phyloP scores from a whole-genome alignment of 2,797 vertebrate species.

The Lithobates sylvaticus region DNA sequence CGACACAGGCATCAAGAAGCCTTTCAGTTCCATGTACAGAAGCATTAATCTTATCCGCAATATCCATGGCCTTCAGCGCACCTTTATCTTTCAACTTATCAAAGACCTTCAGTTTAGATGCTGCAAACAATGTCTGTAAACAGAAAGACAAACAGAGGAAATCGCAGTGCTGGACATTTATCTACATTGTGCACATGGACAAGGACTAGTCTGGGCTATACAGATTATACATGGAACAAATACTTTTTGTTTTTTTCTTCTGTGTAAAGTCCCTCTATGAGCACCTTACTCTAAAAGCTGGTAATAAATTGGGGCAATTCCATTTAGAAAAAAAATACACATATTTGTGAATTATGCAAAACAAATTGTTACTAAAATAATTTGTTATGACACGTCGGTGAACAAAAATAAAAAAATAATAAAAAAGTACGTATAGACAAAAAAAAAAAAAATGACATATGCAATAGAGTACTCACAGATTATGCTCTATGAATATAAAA shows the following conservation, averaged over 20 bases:
- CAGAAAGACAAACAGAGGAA: constrained; percentile 35
- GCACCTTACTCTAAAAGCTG: too few species aligned
- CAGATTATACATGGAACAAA: not conserved
- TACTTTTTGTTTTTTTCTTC: not conserved
- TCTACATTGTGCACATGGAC: constrained; percentile 1
- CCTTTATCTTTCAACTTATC: constrained; percentile 79
- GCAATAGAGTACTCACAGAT: too few species aligned
- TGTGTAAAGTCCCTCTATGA: too few species aligned
- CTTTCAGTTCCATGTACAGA: constrained; percentile 78
- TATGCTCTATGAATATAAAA: too few species aligned
- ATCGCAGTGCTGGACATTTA: constrained; percentile 44
- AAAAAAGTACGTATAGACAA: too few species aligned
- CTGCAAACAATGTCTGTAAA: constrained; percentile 85
- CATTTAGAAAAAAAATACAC: too few species aligned
- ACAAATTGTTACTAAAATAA: too few species aligned
- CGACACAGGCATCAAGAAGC: constrained; percentile 86
- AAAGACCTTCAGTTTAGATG: constrained; percentile 86
- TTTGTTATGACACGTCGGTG: too few species aligned
- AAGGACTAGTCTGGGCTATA: constrained; percentile 22
- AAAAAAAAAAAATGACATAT: too few species aligned
- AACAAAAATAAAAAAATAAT: too few species aligned
- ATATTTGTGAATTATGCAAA: too few species aligned
- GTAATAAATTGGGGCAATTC: too few species aligned
- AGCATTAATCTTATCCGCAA: constrained; percentile 76
- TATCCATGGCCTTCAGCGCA: constrained; percentile 71